These are phyloP conservation scores for Bucco capensis DNA, from an alignment of 2,113 vertebrate species.

Conservation along the genomic window DNA sequence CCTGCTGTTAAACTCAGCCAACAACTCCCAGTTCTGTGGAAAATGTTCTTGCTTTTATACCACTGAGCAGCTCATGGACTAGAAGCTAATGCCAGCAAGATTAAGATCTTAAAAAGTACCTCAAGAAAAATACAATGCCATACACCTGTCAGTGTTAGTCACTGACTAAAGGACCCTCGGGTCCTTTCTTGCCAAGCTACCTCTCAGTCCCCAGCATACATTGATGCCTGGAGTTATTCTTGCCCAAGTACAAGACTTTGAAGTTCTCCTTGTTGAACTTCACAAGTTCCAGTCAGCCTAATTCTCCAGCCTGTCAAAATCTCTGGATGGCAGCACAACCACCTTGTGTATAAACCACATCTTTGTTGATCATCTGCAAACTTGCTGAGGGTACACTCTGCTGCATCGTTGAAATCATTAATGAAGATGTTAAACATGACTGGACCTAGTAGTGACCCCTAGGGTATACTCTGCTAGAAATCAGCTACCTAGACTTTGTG, in stretches of 20 bases:
- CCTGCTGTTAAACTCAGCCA: neutral
- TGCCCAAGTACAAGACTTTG: neutral
- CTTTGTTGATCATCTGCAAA: neutral
- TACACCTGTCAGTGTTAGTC: neutral
- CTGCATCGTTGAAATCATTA: no score
- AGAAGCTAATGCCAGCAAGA: neutral
- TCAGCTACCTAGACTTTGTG: neutral
- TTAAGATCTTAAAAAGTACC: neutral
- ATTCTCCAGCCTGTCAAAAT: neutral
- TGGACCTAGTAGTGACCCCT: no score
- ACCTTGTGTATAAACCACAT: neutral
- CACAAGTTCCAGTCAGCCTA: neutral
- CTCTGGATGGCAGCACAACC: neutral
- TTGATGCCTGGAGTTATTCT: neutral
- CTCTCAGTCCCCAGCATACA: neutral
- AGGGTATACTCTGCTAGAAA: neutral
- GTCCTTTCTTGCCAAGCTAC: neutral
- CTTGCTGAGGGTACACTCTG: neutral
- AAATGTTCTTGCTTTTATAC: constrained; percentile 14
- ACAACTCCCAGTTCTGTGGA: neutral
- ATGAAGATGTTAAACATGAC: no score
- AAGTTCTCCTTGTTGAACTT: neutral
- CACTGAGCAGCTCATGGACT: neutral
- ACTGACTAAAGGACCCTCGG: neutral
- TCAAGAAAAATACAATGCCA: neutral